Evolutionary conservation across 2,113 vertebrate genomes (phyloP).

Genomic region (Typhlomys cinereus): DNA sequence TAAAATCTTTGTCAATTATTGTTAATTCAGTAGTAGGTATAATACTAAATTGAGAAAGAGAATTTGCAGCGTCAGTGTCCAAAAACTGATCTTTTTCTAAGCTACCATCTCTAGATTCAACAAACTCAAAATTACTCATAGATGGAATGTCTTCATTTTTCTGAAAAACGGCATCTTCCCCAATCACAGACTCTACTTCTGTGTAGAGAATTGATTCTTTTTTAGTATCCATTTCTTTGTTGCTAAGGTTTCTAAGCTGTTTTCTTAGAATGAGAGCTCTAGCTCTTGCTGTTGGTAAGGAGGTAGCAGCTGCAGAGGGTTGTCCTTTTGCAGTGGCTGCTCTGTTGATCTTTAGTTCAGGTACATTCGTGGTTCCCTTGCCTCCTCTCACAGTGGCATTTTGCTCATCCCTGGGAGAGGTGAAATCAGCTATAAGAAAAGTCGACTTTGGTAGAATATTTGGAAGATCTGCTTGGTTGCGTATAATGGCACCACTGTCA

Average conservation of each 20-base stretch:
- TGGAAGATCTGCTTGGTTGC: not conserved
- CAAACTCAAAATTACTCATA: not conserved
- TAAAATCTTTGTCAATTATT: not conserved
- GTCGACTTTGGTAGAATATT: not conserved
- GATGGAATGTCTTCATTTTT: constrained; percentile 4
- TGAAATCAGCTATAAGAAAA: not conserved
- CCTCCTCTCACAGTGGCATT: not conserved
- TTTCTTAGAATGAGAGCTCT: not conserved
- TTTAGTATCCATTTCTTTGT: not conserved
- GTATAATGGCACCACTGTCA: not conserved
- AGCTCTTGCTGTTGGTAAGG: not conserved
- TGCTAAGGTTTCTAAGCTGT: not conserved
- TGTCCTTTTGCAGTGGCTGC: not conserved
- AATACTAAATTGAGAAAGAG: not conserved
- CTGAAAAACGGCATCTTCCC: not conserved
- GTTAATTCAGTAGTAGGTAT: not conserved
- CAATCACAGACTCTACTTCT: not conserved
- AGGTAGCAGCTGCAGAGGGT: not conserved
- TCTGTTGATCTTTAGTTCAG: not conserved
- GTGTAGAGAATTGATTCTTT: not conserved
- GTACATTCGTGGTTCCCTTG: not conserved
- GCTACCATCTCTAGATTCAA: not conserved
- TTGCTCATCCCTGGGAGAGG: not conserved
- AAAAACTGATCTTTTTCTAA: not conserved
- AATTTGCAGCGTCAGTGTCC: not conserved